A percentile compares a stretch with the other conserved stretches of the same genome.
Conservation (phyloP, 2,888 invertebrate genomes). For the Philereme vetulata region DNA sequence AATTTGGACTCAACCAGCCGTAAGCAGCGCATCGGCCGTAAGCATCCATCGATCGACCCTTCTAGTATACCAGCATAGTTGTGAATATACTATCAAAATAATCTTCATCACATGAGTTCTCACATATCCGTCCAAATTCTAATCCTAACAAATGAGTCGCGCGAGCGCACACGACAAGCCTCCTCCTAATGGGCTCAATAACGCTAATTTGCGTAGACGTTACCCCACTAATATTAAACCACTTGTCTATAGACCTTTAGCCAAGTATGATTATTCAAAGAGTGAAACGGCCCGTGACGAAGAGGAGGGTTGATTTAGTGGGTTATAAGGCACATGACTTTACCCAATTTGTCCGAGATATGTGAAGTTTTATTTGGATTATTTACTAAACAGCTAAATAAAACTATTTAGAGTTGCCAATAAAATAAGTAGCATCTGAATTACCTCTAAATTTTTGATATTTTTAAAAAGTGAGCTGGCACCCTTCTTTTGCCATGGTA, state of each 20-base stretch:
- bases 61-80: too few relatives aligned
- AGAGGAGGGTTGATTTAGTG: not conserved
- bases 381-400: not conserved
- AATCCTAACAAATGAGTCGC: constrained; percentile 40
- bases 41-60: too few relatives aligned
- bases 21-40: too few relatives aligned
- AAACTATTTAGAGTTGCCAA: too few relatives aligned
- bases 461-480: too few relatives aligned
- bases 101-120: constrained; percentile 7
- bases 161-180: constrained; percentile 22
- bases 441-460: too few relatives aligned
- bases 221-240: constrained; percentile 33
- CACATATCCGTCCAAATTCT: constrained; percentile 10
- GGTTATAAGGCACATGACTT: not conserved
- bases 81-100: constrained; percentile 6
- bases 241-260: constrained; percentile 26
- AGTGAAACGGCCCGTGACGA: constrained; percentile 39
- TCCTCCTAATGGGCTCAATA: constrained; percentile 33
- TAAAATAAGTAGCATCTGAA: too few relatives aligned
- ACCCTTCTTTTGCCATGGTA: too few relatives aligned
- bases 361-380: constrained; percentile 3
- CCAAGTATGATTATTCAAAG: constrained; percentile 47
- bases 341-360: not conserved
- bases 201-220: constrained; percentile 42
- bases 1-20: too few relatives aligned